A percentile compares a stretch with the other conserved stretches of the same genome.
These are phyloP conservation scores for Uria aalge DNA, from an alignment of 2,113 vertebrate species.

Conservation along the genomic window DNA sequence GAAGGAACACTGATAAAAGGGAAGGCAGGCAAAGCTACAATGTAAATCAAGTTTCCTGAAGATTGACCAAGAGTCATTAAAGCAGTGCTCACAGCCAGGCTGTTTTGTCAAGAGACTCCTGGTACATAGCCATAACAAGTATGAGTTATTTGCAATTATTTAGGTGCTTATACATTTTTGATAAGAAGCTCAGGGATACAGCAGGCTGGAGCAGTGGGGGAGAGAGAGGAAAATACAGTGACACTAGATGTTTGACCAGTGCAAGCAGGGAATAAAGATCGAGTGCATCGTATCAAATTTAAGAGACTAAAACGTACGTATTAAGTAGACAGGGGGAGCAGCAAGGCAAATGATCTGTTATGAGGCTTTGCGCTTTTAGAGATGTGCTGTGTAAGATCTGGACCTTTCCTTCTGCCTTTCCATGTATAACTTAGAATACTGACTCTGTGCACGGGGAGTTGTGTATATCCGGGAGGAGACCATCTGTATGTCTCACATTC, in stretches of 20 bases:
- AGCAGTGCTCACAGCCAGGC: background rate
- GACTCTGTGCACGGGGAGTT: background rate
- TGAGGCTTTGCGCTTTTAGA: background rate
- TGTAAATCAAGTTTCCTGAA: background rate
- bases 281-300: background rate
- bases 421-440: background rate
- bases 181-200: background rate
- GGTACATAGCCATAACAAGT: background rate
- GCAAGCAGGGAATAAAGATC: background rate
- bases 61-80: background rate
- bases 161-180: background rate
- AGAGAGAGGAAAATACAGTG: background rate
- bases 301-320: background rate
- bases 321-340: background rate
- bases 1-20: rapidly evolving
- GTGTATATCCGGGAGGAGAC: rapidly evolving
- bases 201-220: background rate
- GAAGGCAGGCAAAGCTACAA: background rate
- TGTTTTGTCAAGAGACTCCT: background rate
- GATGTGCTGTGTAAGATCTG: background rate
- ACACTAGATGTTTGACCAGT: background rate
- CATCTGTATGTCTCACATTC: background rate
- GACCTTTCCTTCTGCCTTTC: background rate
- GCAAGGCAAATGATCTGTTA: background rate
- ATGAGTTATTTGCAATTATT: background rate